A percentile compares a stretch with the other conserved stretches of the same genome.
These are phyloP conservation scores for Cantharis nigra DNA, from an alignment of 2,888 invertebrate genomes.

Conservation along the genomic window DNA sequence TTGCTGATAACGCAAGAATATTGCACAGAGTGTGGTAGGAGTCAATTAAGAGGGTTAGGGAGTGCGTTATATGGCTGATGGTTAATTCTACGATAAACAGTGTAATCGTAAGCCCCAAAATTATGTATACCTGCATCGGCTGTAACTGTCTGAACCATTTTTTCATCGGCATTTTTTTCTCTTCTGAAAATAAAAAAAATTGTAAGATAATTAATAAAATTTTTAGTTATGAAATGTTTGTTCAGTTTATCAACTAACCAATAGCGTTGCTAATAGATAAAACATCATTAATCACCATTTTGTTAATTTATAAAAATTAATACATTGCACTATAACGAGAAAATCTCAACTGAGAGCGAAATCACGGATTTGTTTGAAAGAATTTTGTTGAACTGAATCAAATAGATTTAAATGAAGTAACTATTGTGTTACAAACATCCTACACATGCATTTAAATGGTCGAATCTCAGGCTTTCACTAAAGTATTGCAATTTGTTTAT, in stretches of 20 bases:
- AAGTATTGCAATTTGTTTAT: not conserved
- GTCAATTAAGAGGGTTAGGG: conserved; percentile 88
- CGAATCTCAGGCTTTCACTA: not conserved
- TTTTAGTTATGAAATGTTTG: too few species aligned
- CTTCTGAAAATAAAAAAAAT: conserved; percentile 37
- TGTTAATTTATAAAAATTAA: not conserved
- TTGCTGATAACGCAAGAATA: conserved; percentile 82
- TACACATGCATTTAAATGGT: not conserved
- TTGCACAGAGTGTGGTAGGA: conserved; percentile 95
- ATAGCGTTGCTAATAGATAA: not conserved
- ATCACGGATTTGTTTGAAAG: not conserved
- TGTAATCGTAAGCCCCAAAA: conserved; percentile 71
- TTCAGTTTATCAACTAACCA: not conserved
- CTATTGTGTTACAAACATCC: not conserved
- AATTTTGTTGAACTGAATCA: not conserved
- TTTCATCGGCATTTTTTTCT: conserved; percentile 71
- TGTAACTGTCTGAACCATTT: conserved; percentile 75
- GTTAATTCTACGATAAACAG: conserved; percentile 84
- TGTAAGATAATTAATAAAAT: too few species aligned
- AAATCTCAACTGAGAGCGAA: not conserved
- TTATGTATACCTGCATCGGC: conserved; percentile 74
- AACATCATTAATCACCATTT: not conserved
- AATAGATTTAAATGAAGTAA: not conserved
- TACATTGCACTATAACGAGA: not conserved
- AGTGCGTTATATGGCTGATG: conserved; percentile 88